phyloP scores from a whole-genome alignment of 2,113 vertebrate genomes.

The Plestiodon gilberti region DNA sequence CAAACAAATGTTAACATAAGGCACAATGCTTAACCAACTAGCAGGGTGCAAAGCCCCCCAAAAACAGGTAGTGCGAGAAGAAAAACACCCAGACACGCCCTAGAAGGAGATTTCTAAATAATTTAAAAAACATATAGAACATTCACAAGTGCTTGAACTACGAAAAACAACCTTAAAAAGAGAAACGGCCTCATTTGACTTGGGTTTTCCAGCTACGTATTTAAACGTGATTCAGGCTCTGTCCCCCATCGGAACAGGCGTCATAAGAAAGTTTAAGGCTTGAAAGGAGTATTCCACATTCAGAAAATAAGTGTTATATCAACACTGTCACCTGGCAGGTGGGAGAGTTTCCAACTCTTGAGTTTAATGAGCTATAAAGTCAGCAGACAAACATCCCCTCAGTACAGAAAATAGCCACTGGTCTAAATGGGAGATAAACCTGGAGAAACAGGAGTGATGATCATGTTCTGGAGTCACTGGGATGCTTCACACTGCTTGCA shows the following conservation, averaged over 20 bases:
- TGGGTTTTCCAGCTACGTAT: background rate
- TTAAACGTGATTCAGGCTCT: background rate
- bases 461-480: background rate
- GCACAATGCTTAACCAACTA: background rate
- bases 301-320: background rate
- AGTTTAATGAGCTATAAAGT: background rate
- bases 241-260: accelerated
- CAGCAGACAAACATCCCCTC: background rate
- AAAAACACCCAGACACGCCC: background rate
- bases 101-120: constrained; percentile 8
- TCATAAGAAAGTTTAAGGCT: constrained; percentile 41
- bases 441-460: background rate
- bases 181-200: background rate
- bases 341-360: background rate
- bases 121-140: background rate
- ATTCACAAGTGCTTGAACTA: background rate
- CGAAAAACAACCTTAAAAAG: background rate
- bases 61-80: background rate
- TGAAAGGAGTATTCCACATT: constrained; percentile 6
- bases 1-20: background rate
- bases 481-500: background rate
- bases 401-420: background rate
- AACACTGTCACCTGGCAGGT: background rate
- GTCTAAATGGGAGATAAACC: background rate
- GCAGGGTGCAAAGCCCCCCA: background rate